Percentiles rank a stretch among this genome's conserved stretches.
Conservation (phyloP, 2,113 vertebrate genomes). For the Laticauda colubrina region DNA sequence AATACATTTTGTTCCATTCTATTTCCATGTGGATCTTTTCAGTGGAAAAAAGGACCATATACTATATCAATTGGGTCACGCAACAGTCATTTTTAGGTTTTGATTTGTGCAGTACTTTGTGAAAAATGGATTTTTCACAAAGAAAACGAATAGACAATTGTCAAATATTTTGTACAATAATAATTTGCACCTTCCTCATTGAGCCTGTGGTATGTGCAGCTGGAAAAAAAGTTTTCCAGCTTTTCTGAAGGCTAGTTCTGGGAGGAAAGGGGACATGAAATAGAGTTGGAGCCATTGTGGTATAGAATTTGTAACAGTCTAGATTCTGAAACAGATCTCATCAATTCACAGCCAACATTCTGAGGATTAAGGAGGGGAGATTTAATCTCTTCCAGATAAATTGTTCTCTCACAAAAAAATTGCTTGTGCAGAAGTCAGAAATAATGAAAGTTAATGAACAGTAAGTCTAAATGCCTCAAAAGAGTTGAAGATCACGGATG, state of each 20-base stretch:
- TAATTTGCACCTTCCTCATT: neutral
- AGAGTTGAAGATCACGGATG: neutral
- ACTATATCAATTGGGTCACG: neutral
- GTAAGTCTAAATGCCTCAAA: neutral
- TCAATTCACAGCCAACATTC: neutral
- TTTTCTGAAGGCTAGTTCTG: neutral
- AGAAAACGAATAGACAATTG: neutral
- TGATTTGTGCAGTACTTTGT: neutral
- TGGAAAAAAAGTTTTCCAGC: no score
- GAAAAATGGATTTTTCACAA: no score
- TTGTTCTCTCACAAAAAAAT: neutral
- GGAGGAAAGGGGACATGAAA: neutral
- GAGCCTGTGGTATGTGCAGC: neutral
- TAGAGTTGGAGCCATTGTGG: neutral
- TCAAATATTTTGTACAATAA: neutral
- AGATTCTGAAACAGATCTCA: neutral
- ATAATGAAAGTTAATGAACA: neutral
- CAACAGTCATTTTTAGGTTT: neutral
- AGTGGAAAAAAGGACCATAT: neutral
- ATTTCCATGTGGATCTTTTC: neutral
- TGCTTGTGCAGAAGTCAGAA: neutral
- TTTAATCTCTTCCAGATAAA: neutral
- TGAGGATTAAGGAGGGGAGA: neutral
- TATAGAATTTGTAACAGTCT: neutral
- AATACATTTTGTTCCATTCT: neutral